These are phyloP conservation scores for Microhierax caerulescens DNA, from an alignment of 2,797 vertebrate species.

Conservation along the genomic window DNA sequence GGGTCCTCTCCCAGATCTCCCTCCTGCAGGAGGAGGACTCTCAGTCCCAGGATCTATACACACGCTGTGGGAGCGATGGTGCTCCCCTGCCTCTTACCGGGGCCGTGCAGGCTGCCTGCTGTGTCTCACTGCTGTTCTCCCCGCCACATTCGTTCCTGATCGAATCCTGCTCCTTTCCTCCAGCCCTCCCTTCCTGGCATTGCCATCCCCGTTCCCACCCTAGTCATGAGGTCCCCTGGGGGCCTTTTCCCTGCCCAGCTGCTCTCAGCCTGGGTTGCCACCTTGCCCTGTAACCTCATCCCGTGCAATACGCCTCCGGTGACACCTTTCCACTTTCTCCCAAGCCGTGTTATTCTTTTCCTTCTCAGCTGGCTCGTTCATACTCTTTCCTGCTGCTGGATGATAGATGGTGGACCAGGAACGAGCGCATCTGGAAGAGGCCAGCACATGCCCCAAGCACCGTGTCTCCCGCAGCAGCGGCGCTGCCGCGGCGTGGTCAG, in stretches of 20 bases:
- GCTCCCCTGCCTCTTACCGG: neutral
- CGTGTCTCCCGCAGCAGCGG: rapidly evolving
- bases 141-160: neutral
- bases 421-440: neutral
- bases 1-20: neutral
- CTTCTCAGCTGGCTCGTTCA: rapidly evolving
- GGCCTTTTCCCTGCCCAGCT: neutral
- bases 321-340: neutral
- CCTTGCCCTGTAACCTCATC: neutral
- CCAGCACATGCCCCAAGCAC: rapidly evolving
- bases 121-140: neutral
- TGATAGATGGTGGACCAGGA: neutral
- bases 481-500: rapidly evolving
- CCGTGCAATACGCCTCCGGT: rapidly evolving
- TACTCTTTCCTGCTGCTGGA: neutral
- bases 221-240: neutral
- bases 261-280: neutral
- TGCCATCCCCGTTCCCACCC: neutral
- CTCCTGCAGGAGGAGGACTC: neutral
- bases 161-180: neutral
- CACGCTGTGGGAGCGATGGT: rapidly evolving
- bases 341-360: rapidly evolving
- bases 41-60: neutral
- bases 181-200: neutral
- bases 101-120: neutral